phyloP scores from a whole-genome alignment of 2,888 invertebrate species.

The Chloroclysta siterata region DNA sequence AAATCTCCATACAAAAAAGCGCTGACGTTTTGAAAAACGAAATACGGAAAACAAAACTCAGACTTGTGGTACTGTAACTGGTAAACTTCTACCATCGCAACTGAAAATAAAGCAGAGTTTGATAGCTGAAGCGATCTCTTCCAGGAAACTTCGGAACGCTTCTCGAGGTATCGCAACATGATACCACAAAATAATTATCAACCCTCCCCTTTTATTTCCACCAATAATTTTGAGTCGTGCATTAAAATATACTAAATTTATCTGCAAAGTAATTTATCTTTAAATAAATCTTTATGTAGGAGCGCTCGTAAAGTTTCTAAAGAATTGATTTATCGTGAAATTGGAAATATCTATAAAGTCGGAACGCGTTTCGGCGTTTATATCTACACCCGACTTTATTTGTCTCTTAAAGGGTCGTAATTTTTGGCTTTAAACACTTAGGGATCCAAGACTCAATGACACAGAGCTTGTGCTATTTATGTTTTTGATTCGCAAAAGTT shows the following conservation, averaged over 20 bases:
- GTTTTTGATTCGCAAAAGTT: not conserved
- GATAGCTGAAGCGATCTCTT: conserved; percentile 14
- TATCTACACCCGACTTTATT: conserved; percentile 21
- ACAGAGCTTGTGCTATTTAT: not conserved
- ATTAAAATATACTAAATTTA: conserved; percentile 35
- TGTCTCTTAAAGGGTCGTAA: conserved; percentile 27
- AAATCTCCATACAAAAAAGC: too few relatives aligned
- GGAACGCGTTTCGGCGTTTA: conserved; percentile 25
- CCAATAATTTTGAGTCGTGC: conserved; percentile 21
- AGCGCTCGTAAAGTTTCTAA: conserved; percentile 43
- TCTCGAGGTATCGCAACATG: conserved; percentile 4
- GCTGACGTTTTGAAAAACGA: too few relatives aligned
- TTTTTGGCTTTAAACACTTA: conserved; percentile 20
- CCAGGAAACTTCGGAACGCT: conserved; percentile 5
- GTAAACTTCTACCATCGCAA: not conserved
- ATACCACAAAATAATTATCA: conserved; percentile 12
- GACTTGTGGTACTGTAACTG: too few relatives aligned
- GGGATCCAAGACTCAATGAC: not conserved
- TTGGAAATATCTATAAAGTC: conserved; percentile 48
- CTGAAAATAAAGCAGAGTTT: not conserved
- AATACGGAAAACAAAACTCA: too few relatives aligned
- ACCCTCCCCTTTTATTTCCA: conserved; percentile 6
- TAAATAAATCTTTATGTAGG: conserved; percentile 42
- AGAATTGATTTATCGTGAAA: conserved; percentile 50
- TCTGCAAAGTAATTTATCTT: conserved; percentile 43